A percentile compares a stretch with the other conserved stretches of the same genome.
phyloP scores from a whole-genome alignment of 2,888 invertebrate genomes.

The Thymelicus lineola region DNA sequence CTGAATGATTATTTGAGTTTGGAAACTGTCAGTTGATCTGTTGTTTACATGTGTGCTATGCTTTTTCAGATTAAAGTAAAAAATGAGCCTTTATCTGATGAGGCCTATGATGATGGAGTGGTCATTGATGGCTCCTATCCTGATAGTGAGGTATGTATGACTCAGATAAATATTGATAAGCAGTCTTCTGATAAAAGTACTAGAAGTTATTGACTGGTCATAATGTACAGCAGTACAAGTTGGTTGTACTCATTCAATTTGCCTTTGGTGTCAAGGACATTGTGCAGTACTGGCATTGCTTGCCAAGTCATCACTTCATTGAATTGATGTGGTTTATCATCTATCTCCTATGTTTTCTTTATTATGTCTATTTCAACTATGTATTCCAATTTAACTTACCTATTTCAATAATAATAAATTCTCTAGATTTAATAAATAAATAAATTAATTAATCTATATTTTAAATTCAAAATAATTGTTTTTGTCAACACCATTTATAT shows the following conservation, averaged over 20 bases:
- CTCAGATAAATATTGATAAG: slow-evolving; percentile 34
- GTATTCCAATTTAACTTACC: neutral
- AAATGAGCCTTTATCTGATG: slow-evolving; percentile 84
- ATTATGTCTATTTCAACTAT: neutral
- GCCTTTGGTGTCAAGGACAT: slow-evolving; percentile 72
- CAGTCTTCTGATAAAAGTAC: slow-evolving; percentile 32
- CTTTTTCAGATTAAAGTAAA: slow-evolving; percentile 84
- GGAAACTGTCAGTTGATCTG: slow-evolving; percentile 55
- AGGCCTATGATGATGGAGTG: slow-evolving; percentile 82
- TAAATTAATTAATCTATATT: too few species aligned
- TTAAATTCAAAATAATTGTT: neutral
- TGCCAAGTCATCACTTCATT: slow-evolving; percentile 47
- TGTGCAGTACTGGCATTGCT: slow-evolving; percentile 47
- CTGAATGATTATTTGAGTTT: slow-evolving; percentile 63
- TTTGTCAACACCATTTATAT: too few species aligned
- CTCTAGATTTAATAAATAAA: too few species aligned
- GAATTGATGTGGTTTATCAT: neutral
- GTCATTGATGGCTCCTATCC: slow-evolving; percentile 79
- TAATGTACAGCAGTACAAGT: slow-evolving; percentile 23
- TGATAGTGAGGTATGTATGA: slow-evolving; percentile 73
- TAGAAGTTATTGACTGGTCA: slow-evolving; percentile 20
- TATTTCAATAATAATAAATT: slow-evolving; percentile 2
- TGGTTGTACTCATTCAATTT: slow-evolving; percentile 27
- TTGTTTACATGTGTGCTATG: slow-evolving; percentile 60
- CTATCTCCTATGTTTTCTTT: neutral